These are phyloP conservation scores for Noctuana brunneofusca DNA, from an alignment of 2,888 invertebrate species.

Conservation along the genomic window DNA sequence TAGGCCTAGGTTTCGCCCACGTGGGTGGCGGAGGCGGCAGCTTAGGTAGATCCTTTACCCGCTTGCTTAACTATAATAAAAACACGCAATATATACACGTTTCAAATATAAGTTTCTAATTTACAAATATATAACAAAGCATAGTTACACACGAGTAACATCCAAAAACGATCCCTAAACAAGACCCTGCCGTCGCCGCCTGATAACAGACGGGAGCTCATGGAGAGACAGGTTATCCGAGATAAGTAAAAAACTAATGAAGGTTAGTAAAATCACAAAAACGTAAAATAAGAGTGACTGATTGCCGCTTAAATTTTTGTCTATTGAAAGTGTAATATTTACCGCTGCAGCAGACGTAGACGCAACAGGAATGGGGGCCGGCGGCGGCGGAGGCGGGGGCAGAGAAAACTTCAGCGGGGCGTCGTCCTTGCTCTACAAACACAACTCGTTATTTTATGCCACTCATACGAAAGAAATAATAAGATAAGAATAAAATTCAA, in stretches of 20 bases:
- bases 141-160: too few relatives aligned
- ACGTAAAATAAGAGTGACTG: too few relatives aligned
- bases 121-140: too few relatives aligned
- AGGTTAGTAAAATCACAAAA: too few relatives aligned
- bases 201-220: too few relatives aligned
- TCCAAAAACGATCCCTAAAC: too few relatives aligned
- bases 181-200: too few relatives aligned
- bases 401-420: not conserved
- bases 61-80: conserved; percentile 15
- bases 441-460: not conserved
- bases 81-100: too few relatives aligned
- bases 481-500: not conserved
- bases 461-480: not conserved
- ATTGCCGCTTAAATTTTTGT: too few relatives aligned
- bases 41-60: conserved; percentile 15
- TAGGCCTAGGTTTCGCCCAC: conserved; percentile 19
- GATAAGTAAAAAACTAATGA: too few relatives aligned
- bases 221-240: too few relatives aligned
- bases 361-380: not conserved
- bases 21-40: not conserved
- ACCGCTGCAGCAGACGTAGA: conserved; percentile 4
- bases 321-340: not conserved
- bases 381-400: not conserved
- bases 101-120: too few relatives aligned
- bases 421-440: not conserved